phyloP scores from a whole-genome alignment of 2,888 invertebrate genomes.

The Marronus borbonicus region DNA sequence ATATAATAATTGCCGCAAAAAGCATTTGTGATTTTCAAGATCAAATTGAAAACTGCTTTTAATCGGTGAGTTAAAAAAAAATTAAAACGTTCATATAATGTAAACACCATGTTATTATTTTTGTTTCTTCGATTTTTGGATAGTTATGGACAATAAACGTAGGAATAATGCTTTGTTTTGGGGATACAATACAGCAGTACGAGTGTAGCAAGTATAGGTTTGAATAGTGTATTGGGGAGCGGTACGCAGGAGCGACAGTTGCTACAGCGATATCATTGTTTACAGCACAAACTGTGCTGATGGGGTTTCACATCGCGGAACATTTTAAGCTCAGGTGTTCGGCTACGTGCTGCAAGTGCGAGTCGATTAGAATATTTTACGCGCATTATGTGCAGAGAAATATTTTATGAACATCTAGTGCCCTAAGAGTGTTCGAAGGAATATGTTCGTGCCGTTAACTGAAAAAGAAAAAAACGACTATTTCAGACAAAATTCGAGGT shows the following conservation, averaged over 20 bases:
- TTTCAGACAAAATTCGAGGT: conserved; percentile 75
- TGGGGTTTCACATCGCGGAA: conserved; percentile 21
- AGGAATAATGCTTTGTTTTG: conserved; percentile 3
- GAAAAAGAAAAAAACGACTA: conserved; percentile 76
- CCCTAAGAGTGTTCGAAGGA: conserved; percentile 54
- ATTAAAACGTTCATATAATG: no score
- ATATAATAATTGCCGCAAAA: no score
- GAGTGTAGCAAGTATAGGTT: conserved; percentile 5
- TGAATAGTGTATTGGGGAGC: conserved; percentile 48
- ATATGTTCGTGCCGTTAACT: conserved; percentile 77
- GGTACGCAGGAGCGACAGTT: conserved; percentile 58
- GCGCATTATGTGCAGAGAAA: background rate
- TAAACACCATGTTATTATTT: no score
- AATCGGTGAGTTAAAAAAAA: no score
- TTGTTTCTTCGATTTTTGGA: no score
- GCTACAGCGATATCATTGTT: conserved; percentile 56
- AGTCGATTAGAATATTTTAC: background rate
- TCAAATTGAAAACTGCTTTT: no score
- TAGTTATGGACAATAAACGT: no score
- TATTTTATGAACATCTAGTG: conserved; percentile 18
- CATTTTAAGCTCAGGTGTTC: conserved; percentile 46
- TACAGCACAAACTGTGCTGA: conserved; percentile 44
- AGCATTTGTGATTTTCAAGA: no score
- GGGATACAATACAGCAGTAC: background rate
- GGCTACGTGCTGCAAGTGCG: conserved; percentile 32